A percentile compares a stretch with the other conserved stretches of the same genome.
These are phyloP conservation scores for Drosophila quadrilineata DNA, from an alignment of 1,140 invertebrate genomes.

Conservation along the genomic window DNA sequence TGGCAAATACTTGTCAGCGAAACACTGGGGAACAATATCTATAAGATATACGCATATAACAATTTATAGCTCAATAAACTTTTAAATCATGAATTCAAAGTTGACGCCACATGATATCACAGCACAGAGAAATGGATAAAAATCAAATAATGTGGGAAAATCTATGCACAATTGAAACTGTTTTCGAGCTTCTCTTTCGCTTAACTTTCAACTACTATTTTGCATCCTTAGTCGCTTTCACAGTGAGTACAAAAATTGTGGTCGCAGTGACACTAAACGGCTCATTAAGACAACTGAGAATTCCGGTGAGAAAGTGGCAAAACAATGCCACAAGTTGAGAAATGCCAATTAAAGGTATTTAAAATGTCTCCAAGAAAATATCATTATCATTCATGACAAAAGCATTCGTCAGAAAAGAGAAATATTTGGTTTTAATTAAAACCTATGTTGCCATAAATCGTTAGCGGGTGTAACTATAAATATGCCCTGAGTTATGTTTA, in stretches of 20 bases:
- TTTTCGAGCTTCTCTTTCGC: conserved; percentile 1
- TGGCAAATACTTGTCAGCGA: conserved; percentile 2
- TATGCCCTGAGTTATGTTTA: conserved; percentile 48
- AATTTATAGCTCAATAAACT: conserved; percentile 15
- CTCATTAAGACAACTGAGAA: conserved; percentile 31
- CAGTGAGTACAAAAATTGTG: conserved; percentile 11
- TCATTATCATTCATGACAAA: conserved; percentile 1
- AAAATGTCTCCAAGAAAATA: no score
- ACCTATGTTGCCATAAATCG: conserved; percentile 5
- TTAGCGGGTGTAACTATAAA: conserved; percentile 27
- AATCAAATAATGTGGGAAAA: conserved; percentile 6
- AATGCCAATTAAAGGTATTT: conserved; percentile 35
- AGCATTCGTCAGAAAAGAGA: background rate
- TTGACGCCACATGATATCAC: background rate
- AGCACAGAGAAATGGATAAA: no score
- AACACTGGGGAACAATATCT: conserved; percentile 9
- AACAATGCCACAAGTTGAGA: conserved; percentile 2
- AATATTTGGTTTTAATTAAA: conserved; percentile 28
- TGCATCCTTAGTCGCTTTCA: conserved; percentile 19
- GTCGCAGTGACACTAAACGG: conserved; percentile 19
- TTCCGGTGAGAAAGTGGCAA: conserved; percentile 32
- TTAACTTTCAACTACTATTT: background rate
- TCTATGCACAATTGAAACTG: background rate
- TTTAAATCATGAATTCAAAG: conserved; percentile 2
- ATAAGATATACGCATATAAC: conserved; percentile 5